Evolutionary conservation across 2,888 invertebrate genomes (phyloP).

Genomic region (Sepioteuthis lessoniana): DNA sequence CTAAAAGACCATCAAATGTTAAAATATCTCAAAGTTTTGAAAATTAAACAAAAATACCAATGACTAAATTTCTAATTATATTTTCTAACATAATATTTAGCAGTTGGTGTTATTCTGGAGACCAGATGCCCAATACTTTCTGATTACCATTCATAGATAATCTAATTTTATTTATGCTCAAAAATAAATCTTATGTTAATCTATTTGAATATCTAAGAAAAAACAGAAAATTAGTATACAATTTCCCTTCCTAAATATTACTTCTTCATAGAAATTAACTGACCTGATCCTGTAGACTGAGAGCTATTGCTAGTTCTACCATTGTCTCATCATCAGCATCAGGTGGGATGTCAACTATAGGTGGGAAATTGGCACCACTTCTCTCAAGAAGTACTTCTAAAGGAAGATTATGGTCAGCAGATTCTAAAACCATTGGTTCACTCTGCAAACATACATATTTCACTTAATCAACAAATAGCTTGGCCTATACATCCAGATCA

Average conservation of each 20-base stretch:
- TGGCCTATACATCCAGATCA: background rate
- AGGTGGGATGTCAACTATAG: slow-evolving; percentile 89
- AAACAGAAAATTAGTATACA: background rate
- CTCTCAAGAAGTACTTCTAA: slow-evolving; percentile 76
- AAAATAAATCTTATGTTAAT: background rate
- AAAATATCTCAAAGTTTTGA: background rate
- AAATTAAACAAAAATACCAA: background rate
- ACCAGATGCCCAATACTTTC: background rate
- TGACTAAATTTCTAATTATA: background rate
- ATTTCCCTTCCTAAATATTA: background rate
- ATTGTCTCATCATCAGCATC: slow-evolving; percentile 97
- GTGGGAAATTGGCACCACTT: slow-evolving; percentile 80
- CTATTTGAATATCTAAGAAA: background rate
- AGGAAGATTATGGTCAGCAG: slow-evolving; percentile 59
- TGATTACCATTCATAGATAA: background rate
- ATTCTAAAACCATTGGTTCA: slow-evolving; percentile 68
- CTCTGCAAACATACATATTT: slow-evolving; percentile 53
- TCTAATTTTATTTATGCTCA: background rate
- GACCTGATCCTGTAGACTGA: slow-evolving; percentile 84
- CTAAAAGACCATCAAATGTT: background rate
- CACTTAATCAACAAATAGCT: background rate
- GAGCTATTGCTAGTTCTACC: slow-evolving; percentile 95
- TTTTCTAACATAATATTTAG: background rate
- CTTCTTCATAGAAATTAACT: background rate
- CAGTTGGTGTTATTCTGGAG: background rate